Evolutionary conservation across 2,797 vertebrate genomes (phyloP).

Genomic region (Cottoperca gobio): DNA sequence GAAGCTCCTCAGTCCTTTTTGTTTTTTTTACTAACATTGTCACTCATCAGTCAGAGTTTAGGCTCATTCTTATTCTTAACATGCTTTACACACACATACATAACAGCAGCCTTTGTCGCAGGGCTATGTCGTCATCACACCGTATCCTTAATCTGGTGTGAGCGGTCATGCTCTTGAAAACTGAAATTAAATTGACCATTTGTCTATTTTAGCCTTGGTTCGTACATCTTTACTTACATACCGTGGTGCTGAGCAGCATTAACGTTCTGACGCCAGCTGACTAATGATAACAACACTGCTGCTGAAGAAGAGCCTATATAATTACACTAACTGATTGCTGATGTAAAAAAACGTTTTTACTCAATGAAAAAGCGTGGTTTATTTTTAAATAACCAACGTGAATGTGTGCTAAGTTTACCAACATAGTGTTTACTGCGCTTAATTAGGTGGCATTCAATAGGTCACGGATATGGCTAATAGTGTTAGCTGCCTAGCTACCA

Average conservation of each 20-base stretch:
- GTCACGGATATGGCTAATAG: not conserved
- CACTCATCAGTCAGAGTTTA: not conserved
- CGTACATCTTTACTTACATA: rapidly evolving
- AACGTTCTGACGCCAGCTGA: too few relatives aligned
- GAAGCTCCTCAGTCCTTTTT: too few relatives aligned
- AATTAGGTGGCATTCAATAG: not conserved
- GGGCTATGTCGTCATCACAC: not conserved
- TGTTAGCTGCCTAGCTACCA: not conserved
- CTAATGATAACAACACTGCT: not conserved
- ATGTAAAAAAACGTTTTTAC: not conserved
- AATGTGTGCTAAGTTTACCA: not conserved
- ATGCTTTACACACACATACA: not conserved
- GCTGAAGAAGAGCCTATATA: too few relatives aligned
- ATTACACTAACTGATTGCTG: not conserved
- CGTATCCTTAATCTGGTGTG: not conserved
- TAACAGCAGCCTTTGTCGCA: not conserved
- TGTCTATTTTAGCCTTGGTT: not conserved
- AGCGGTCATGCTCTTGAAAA: not conserved
- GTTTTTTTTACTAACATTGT: not conserved
- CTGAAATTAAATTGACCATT: rapidly evolving
- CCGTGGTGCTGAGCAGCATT: not conserved
- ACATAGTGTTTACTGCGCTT: not conserved
- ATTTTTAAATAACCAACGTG: not conserved
- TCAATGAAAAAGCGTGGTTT: not conserved
- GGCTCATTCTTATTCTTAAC: rapidly evolving